Conservation (phyloP, 2,797 vertebrate species). For the Syndactyla subalaris region DNA sequence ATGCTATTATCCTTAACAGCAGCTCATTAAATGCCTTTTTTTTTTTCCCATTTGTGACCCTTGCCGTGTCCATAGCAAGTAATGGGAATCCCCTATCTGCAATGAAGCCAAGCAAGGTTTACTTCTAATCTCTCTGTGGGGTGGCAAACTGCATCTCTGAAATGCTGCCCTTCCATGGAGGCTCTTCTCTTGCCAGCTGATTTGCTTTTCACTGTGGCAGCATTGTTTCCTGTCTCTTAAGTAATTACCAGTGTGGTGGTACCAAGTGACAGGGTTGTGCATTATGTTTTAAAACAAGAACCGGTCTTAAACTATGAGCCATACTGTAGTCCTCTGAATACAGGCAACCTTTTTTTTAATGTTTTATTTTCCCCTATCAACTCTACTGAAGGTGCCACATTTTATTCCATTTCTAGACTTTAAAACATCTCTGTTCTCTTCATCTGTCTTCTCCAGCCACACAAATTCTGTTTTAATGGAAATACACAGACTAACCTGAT, state of each 20-base stretch:
- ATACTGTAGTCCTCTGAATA: background rate
- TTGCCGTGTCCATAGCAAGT: background rate
- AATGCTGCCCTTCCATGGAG: background rate
- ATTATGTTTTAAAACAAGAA: background rate
- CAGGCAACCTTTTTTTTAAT: background rate
- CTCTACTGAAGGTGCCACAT: background rate
- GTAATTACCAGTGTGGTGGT: background rate
- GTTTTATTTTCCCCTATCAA: fast-evolving
- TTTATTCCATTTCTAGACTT: background rate
- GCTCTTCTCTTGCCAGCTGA: background rate
- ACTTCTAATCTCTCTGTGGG: background rate
- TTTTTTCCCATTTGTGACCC: background rate
- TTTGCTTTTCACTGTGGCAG: background rate
- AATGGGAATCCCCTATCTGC: background rate
- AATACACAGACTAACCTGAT: background rate
- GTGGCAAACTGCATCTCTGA: background rate
- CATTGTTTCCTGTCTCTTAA: background rate
- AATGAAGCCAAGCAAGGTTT: background rate
- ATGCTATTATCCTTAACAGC: background rate
- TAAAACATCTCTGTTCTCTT: background rate
- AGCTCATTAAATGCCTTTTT: background rate
- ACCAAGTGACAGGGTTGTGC: background rate
- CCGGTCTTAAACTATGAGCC: background rate
- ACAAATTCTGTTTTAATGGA: background rate
- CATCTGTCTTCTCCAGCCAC: background rate